A percentile compares a stretch with the other conserved stretches of the same genome.
Conservation (phyloP, 92 coral and sea anemone genomes). For the Pocillopora meandrina region DNA sequence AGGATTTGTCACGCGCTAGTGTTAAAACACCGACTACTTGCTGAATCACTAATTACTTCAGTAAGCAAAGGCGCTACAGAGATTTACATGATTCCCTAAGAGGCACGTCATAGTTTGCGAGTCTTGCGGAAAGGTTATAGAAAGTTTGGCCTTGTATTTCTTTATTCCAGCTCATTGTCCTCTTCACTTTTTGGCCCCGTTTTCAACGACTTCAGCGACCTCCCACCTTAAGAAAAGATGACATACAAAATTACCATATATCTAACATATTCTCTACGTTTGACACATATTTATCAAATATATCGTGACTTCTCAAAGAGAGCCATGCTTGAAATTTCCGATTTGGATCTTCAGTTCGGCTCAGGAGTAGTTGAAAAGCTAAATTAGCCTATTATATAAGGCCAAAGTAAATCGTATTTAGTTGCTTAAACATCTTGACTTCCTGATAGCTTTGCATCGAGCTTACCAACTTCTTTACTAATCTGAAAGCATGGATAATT, state of each 20-base stretch:
- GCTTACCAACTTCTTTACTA: background rate
- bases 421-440: background rate
- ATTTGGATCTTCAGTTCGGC: background rate
- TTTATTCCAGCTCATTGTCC: too few species aligned
- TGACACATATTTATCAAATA: too few species aligned
- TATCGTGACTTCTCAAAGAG: background rate
- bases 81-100: slow-evolving; percentile 1
- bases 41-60: slow-evolving; percentile 26
- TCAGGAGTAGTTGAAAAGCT: background rate
- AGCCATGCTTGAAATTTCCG: slow-evolving; percentile 7
- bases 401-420: background rate
- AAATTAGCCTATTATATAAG: background rate
- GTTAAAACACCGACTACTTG: slow-evolving; percentile 30
- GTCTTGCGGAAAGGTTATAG: too few species aligned
- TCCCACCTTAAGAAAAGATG: too few species aligned
- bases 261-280: too few species aligned
- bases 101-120: too few species aligned
- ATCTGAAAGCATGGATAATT: background rate
- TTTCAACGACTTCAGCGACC: too few species aligned
- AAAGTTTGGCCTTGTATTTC: too few species aligned
- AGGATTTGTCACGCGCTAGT: slow-evolving; percentile 20
- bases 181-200: too few species aligned
- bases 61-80: slow-evolving; percentile 19
- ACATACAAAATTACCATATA: too few species aligned
- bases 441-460: background rate